Conservation (phyloP, 2,888 invertebrate genomes). For the Zelleria hepariella region DNA sequence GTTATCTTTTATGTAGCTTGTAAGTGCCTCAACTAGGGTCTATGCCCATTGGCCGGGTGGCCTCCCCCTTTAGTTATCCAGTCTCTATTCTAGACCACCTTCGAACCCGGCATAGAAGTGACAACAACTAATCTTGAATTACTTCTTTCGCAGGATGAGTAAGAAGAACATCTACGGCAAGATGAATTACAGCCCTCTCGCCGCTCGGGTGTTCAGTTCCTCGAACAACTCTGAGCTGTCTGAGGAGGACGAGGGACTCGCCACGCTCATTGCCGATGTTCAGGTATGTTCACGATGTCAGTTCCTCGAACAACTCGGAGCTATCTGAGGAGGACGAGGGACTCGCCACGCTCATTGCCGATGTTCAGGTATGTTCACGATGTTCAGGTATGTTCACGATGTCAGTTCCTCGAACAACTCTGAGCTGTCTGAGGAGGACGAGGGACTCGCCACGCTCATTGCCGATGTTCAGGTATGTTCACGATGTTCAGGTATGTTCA, state of each 20-base stretch:
- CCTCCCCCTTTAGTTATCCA: no score
- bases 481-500: not conserved
- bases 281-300: no score
- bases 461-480: conserved; percentile 84
- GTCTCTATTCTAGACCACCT: not conserved
- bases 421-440: conserved; percentile 86
- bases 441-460: conserved; percentile 89
- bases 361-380: conserved; percentile 77
- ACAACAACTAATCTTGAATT: no score
- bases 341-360: conserved; percentile 88
- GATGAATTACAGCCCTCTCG: conserved; percentile 67
- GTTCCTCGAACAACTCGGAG: conserved; percentile 56
- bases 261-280: conserved; percentile 90
- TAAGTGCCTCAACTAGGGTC: no score
- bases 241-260: conserved; percentile 91
- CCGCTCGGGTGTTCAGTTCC: no score
- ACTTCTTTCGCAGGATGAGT: conserved; percentile 65
- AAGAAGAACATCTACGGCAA: conserved; percentile 74
- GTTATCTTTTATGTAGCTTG: no score
- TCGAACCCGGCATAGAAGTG: no score
- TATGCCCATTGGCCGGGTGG: no score
- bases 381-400: no score
- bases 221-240: conserved; percentile 73
- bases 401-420: conserved; percentile 58
- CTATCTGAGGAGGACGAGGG: conserved; percentile 92